Base-by-base conservation (phyloP, 2,113 vertebrate species). In the Hippolais icterina region DNA sequence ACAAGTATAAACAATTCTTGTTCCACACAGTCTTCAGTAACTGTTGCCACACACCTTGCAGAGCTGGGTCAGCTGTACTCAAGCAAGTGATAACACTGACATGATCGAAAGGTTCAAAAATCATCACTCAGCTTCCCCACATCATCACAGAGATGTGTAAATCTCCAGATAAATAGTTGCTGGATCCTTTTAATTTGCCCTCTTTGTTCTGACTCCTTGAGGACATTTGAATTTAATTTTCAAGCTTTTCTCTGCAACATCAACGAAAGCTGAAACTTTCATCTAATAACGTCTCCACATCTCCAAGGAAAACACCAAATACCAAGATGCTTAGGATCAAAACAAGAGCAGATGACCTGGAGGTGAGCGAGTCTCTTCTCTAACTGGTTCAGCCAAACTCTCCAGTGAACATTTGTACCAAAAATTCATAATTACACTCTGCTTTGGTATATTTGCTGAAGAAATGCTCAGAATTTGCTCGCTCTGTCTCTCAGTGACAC, bases 171-270 rank as follows among this genome's bases (percentile, higher is more conserved):
- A 93, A 94, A 95, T 81, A 83, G 61, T 75, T 60, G 59, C 68
- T 95, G 79, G 65, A 77, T 88, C 88, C 59, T 95, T 96, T 97
- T 83, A 94, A 96, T 97, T 94, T 93, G 72, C 64, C 79, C 88
- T 95, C 94, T 93, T 94, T 96, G 83, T 94, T 95, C 87, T 94
- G 93, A 37, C 82, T 95, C 93, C 94, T 96, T 17, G 52, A 96
- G 94, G 90, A 90, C 88, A 90, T 90, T 86, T 52, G 72, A 94
- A 93, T 93, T 96, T 83, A 88, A 93, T 96, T 96, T 94, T 88
- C 60, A 78, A 90, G 90, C 68, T 96, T 96, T 96, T 90, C 88
- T 89, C 79, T 64, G 85, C 83, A 86, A 89, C 60, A 52, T 81
- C 83, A 95, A 93, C 0, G 76, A 72, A 83, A 86, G 80, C 93